A percentile compares a stretch with the other conserved stretches of the same genome.
phyloP scores from a whole-genome alignment of 2,113 vertebrate genomes.

The Festucalex cinctus region DNA sequence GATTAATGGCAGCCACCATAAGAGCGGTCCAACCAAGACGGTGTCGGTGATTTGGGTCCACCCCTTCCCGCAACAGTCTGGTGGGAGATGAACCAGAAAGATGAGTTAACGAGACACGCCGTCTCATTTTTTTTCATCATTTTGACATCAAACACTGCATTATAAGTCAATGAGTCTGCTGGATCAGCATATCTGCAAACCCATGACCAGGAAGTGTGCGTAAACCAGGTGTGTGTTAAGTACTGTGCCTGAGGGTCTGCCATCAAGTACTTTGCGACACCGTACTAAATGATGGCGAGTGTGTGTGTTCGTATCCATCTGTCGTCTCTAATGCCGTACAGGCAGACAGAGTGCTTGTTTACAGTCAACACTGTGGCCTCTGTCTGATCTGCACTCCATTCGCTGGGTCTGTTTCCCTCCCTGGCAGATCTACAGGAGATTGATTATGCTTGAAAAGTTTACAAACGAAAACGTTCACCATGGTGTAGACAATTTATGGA shows the following conservation, averaged over 20 bases:
- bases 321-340: slow-evolving; percentile 32
- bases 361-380: slow-evolving; percentile 70
- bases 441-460: neutral
- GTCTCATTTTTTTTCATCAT: neutral
- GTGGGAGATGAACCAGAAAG: slow-evolving; percentile 20
- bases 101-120: neutral
- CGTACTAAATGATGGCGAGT: slow-evolving; percentile 7
- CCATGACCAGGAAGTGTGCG: slow-evolving; percentile 22
- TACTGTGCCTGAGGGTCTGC: slow-evolving; percentile 44
- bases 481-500: neutral
- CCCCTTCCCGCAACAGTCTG: slow-evolving; percentile 81
- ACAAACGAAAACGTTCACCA: neutral
- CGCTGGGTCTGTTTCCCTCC: slow-evolving; percentile 38
- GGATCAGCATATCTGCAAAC: slow-evolving; percentile 7
- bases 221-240: slow-evolving; percentile 51
- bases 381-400: slow-evolving; percentile 42
- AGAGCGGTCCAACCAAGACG: slow-evolving; percentile 89
- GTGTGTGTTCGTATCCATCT: slow-evolving; percentile 30
- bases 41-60: slow-evolving; percentile 83
- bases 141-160: neutral
- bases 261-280: slow-evolving; percentile 34
- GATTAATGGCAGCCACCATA: slow-evolving; percentile 91
- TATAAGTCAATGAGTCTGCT: neutral
- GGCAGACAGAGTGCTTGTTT: slow-evolving; percentile 66
- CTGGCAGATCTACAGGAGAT: neutral